Percentiles rank a stretch among this genome's conserved stretches.
Conservation (phyloP, 2,888 invertebrate genomes). For the Aporophyla nigra region DNA sequence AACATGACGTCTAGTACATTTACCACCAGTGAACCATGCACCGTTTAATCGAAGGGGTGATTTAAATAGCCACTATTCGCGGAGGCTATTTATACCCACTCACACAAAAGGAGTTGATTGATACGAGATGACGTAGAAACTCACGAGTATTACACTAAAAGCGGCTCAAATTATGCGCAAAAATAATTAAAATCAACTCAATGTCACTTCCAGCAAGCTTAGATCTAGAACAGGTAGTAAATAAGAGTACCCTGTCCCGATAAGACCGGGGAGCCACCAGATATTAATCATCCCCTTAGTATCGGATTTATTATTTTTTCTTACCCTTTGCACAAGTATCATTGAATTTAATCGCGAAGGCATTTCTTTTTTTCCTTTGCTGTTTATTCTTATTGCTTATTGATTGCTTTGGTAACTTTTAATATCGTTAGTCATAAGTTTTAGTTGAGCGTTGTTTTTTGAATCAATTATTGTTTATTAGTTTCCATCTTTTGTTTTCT, state of each 20-base stretch:
- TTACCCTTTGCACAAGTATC: conserved; percentile 69
- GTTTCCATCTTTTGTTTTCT: not conserved
- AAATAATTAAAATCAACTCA: conserved; percentile 38
- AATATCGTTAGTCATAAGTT: not conserved
- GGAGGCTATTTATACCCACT: not conserved
- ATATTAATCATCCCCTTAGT: conserved; percentile 83
- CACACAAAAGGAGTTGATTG: not conserved
- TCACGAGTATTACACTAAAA: not conserved
- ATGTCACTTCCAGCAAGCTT: conserved; percentile 63
- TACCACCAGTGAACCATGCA: not conserved
- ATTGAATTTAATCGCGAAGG: conserved; percentile 75
- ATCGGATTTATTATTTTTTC: conserved; percentile 80
- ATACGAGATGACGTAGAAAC: not conserved
- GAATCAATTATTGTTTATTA: not conserved
- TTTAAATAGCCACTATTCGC: not conserved
- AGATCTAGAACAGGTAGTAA: conserved; percentile 66
- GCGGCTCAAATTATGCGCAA: not conserved
- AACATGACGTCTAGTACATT: not conserved
- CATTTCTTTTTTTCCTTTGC: conserved; percentile 33
- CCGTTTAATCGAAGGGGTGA: not conserved
- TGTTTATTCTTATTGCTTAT: conserved; percentile 31
- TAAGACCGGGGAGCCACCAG: conserved; percentile 75
- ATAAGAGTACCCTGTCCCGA: conserved; percentile 73
- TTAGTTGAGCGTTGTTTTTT: not conserved
- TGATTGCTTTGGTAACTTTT: conserved; percentile 10